Evolutionary conservation across 2,797 vertebrate species (phyloP), one percentile per base, ranked within the genome.

Genomic region (Gymnoscopelus braueri): DNA sequence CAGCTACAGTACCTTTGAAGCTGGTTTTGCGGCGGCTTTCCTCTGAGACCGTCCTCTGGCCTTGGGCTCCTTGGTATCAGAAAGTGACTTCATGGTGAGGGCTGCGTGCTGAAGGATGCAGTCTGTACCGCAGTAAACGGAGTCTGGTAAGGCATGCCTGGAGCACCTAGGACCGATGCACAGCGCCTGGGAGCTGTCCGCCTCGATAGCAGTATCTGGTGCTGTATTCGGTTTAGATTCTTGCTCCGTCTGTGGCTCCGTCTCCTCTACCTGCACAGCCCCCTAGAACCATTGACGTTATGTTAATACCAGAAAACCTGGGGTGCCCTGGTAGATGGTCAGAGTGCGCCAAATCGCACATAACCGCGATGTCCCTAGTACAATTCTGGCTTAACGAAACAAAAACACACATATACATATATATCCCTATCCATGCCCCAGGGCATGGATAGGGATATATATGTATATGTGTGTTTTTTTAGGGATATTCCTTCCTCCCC

Each of bases 101-200:
- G 97, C 96, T 13, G 98, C 98, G 0, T 99, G 98, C 74, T 95
- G 96, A 57, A 99, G 93, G 69, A 99, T 99, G 83, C 98, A 99
- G 70, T 96, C 95, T 1, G 88, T 96, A 84, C 98, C 95, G 75
- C 98, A 99, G 83, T 99, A 99, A 61, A 99, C 98, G 0, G 98
- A 99, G 79, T 96, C 98, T 0, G 94, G 94, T 56, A 97, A 91
- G 1, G 97, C 96, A 72, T 93, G 87, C 9, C 90, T 96, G 26
- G 80, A 84, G 73, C 98, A 99, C 59, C 94, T 93, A 0, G 96
- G 96, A 3, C 98, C 98, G 0, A 97, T 99, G 80, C 98, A 99
- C 55, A 89, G 91, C 0, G 96, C 88, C 39, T 89, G 79, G 56
- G 88, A 88, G 66, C 87, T 63, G 52, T 95, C 94, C 0, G 77